These are phyloP conservation scores for Sarcophaga variegata DNA, from an alignment of 2,888 invertebrate genomes.

Conservation along the genomic window DNA sequence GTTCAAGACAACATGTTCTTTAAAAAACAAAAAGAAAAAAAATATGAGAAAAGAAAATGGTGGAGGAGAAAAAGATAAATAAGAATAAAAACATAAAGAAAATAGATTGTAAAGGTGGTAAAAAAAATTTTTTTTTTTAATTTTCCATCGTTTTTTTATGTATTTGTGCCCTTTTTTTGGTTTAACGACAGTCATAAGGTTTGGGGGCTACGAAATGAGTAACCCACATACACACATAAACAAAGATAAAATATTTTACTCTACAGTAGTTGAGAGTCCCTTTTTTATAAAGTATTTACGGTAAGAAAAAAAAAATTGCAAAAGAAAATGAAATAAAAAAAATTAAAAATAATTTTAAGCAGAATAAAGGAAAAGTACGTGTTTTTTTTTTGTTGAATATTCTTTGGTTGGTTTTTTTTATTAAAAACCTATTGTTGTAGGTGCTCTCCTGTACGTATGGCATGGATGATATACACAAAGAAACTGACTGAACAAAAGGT, in stretches of 20 bases:
- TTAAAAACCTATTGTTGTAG: neutral
- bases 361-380: neutral
- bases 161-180: neutral
- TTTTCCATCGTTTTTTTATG: constrained; percentile 16
- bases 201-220: constrained; percentile 5
- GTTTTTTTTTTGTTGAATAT: no score
- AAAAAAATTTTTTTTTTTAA: constrained; percentile 7
- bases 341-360: constrained; percentile 19
- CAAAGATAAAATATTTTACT: constrained; percentile 7
- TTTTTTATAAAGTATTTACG: constrained; percentile 34
- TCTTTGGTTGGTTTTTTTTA: neutral
- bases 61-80: neutral
- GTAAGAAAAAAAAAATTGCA: neutral
- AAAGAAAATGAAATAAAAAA: constrained; percentile 10
- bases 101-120: constrained; percentile 28
- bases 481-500: constrained; percentile 35
- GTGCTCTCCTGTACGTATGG: neutral
- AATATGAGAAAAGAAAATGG: neutral
- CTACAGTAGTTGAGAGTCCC: constrained; percentile 19
- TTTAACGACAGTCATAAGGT: constrained; percentile 15
- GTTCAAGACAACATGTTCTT: constrained; percentile 27
- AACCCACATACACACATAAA: neutral
- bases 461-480: neutral
- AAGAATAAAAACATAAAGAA: neutral
- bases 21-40: constrained; percentile 4